phyloP scores from a whole-genome alignment of 2,113 vertebrate genomes.

The Gymnobelideus leadbeateri region DNA sequence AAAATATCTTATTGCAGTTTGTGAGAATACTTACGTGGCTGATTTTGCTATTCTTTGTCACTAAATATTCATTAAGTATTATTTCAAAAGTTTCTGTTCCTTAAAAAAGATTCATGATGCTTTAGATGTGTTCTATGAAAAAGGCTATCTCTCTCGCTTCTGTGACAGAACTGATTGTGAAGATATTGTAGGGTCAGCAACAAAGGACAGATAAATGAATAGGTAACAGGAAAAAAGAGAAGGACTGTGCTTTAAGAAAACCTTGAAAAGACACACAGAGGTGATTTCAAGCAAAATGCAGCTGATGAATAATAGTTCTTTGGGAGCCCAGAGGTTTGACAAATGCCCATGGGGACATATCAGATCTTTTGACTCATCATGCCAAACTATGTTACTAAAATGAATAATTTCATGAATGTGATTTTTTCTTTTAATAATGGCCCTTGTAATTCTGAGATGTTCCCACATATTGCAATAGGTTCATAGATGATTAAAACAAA shows the following conservation, averaged over 20 bases:
- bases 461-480: constrained; percentile 17
- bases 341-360: neutral
- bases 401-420: neutral
- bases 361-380: neutral
- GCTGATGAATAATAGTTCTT: neutral
- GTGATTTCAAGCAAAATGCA: constrained; percentile 14
- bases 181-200: constrained; percentile 8
- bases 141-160: neutral
- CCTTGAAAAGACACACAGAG: neutral
- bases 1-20: neutral
- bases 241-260: constrained; percentile 13
- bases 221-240: neutral
- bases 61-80: constrained; percentile 29
- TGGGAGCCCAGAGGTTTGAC: neutral
- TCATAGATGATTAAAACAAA: constrained; percentile 38
- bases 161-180: constrained; percentile 3
- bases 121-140: constrained; percentile 9
- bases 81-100: neutral
- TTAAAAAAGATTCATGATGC: neutral
- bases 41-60: constrained; percentile 33
- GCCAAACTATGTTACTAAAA: neutral
- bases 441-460: neutral
- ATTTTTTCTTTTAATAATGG: constrained; percentile 19
- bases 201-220: neutral
- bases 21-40: neutral